Evolutionary conservation across 1,140 invertebrate species (phyloP).

Genomic region (Bombus terrestris): DNA sequence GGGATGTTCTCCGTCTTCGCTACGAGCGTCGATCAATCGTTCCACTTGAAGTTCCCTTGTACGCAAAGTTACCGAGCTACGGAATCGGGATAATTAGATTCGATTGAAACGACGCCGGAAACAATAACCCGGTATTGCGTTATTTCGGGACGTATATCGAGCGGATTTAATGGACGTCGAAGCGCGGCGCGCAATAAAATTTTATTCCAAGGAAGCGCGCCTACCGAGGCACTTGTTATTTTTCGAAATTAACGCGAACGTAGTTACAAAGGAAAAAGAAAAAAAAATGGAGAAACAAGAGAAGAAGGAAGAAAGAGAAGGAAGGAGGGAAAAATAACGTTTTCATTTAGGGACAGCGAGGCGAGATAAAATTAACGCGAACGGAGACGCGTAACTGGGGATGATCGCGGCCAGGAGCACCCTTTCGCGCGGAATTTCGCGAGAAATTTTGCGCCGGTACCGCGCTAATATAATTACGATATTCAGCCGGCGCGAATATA

Average conservation of each 20-base stretch:
- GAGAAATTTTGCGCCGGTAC: conserved; percentile 61
- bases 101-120: conserved; percentile 54
- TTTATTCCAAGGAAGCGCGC: background rate
- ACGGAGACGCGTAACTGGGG: conserved; percentile 13
- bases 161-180: conserved; percentile 21
- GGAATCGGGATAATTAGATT: conserved; percentile 66
- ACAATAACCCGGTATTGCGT: conserved; percentile 56
- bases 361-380: conserved; percentile 51
- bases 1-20: background rate
- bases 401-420: conserved; percentile 27
- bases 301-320: no score
- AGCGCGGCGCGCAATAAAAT: background rate
- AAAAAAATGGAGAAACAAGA: background rate
- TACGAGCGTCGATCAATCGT: conserved; percentile 58
- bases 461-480: conserved; percentile 74
- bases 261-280: background rate
- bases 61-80: conserved; percentile 52
- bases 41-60: conserved; percentile 31
- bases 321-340: background rate
- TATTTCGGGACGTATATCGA: conserved; percentile 32
- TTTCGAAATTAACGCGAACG: conserved; percentile 12
- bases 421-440: conserved; percentile 59
- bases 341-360: conserved; percentile 39
- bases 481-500: conserved; percentile 68
- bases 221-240: background rate